Evolutionary conservation across 2,113 vertebrate genomes (phyloP), one percentile per base, ranked within the genome.

Genomic region (Poeciliopsis turrubarensis): DNA sequence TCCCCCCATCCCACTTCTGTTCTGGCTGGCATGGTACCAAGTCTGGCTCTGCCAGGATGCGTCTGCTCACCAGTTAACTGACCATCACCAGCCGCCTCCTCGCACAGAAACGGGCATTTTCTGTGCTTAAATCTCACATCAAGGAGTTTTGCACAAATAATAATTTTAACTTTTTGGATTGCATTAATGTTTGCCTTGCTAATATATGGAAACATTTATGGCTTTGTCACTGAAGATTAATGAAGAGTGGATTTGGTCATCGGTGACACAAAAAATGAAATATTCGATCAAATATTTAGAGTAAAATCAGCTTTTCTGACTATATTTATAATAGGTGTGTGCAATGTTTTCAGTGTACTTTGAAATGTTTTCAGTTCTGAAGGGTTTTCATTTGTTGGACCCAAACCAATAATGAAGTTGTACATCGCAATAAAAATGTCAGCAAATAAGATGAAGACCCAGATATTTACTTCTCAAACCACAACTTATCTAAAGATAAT

Each of bases 61-160:
- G 84, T 86, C 76, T 86, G 84, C 86, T 88, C 87, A 84, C 80
- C 79, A 73, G 86, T 74, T 85, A 90, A 88, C 83, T 83, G 83
- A 73, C 80, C 75, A 71, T 75, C 83, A 77, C 32, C 72, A 69
- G 34, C 65, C 70, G 25, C 82, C 72, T 70, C 47, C 70, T 11
- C 2, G 9, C 10, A 37, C 34, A 37, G 34, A 37, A 37, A 70
- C 61, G 9, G 51, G 22, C 77, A 62, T 37, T 37, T 37, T 11
- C 34, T 37, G 15, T 37, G 3, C 77, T 11, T 19, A 34, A 41
- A 30, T 0, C 0, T 27, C 17, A 31, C 44, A 14, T 30, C 30
- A 25, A 60, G 39, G 3, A 0, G 37, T n/a, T 37, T 37, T n/a
- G 10, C 67, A 68, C 44, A 47, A 74, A 39, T 14, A 15, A 39